phyloP scores from a whole-genome alignment of 2,888 invertebrate genomes.

The Nipponacmea schrenckii region DNA sequence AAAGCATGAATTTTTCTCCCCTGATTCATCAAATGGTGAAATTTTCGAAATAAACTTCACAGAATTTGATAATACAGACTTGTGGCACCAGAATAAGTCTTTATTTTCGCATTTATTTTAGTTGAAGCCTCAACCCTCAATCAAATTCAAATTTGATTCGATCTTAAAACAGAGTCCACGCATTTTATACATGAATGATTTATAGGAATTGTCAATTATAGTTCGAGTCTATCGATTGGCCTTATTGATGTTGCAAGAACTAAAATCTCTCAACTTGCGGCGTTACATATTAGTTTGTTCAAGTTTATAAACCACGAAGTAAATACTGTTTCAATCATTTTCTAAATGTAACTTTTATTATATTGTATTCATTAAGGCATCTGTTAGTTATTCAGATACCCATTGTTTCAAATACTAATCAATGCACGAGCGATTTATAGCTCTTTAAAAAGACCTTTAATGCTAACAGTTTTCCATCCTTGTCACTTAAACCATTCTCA shows the following conservation, averaged over 20 bases:
- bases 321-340: background rate
- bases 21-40: too few relatives aligned
- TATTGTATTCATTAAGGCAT: too few relatives aligned
- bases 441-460: conserved; percentile 7
- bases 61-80: background rate
- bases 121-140: background rate
- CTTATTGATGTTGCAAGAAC: background rate
- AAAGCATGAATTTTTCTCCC: too few relatives aligned
- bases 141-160: background rate
- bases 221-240: background rate
- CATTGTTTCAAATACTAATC: conserved; percentile 7
- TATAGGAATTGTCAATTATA: background rate
- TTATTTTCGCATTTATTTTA: too few relatives aligned
- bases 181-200: conserved; percentile 1
- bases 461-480: conserved; percentile 5
- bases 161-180: background rate
- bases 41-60: too few relatives aligned
- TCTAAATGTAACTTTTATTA: too few relatives aligned
- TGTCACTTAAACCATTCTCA: background rate
- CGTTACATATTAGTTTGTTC: background rate
- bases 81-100: background rate
- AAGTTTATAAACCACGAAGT: background rate
- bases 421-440: background rate
- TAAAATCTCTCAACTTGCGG: background rate
- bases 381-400: background rate